These are phyloP conservation scores for Germaria angustata DNA, from an alignment of 2,888 invertebrate genomes.

Conservation along the genomic window DNA sequence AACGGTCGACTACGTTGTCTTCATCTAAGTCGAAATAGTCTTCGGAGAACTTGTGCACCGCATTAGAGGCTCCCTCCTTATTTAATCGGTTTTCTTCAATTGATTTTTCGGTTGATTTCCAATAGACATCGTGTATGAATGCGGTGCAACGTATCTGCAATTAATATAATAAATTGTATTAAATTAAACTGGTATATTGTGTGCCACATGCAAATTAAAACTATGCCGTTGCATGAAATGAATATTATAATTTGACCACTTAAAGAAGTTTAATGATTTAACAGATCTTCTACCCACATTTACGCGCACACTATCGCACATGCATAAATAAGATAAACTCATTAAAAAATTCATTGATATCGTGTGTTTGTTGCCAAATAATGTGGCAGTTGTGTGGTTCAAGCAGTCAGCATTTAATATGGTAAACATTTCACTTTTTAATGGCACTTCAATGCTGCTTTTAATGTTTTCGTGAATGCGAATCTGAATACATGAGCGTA, in stretches of 20 bases:
- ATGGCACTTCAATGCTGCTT: conserved; percentile 51
- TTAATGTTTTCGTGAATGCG: conserved; percentile 35
- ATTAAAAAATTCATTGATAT: conserved; percentile 48
- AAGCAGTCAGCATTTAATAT: conserved; percentile 48
- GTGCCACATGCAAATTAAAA: conserved; percentile 11
- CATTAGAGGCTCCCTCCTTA: conserved; percentile 71
- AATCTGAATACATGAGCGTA: conserved; percentile 17
- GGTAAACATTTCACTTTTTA: conserved; percentile 54
- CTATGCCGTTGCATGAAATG: not conserved
- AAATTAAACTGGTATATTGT: conserved; percentile 1
- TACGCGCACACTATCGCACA: not conserved
- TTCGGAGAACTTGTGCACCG: conserved; percentile 72
- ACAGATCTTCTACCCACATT: conserved; percentile 15
- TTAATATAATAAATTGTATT: not conserved
- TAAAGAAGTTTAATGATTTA: conserved; percentile 53
- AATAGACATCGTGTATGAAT: conserved; percentile 84
- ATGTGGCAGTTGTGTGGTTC: conserved; percentile 33
- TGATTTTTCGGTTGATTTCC: conserved; percentile 84
- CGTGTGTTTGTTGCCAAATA: conserved; percentile 20
- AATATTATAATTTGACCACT: conserved; percentile 52
- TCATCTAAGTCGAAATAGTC: conserved; percentile 74
- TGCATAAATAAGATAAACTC: conserved; percentile 39
- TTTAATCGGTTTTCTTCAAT: conserved; percentile 81
- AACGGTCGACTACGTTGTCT: conserved; percentile 73
- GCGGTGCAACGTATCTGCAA: conserved; percentile 83